Base-by-base conservation (phyloP, 2,888 invertebrate genomes). In the Poecilobothrus nobilitatus region DNA sequence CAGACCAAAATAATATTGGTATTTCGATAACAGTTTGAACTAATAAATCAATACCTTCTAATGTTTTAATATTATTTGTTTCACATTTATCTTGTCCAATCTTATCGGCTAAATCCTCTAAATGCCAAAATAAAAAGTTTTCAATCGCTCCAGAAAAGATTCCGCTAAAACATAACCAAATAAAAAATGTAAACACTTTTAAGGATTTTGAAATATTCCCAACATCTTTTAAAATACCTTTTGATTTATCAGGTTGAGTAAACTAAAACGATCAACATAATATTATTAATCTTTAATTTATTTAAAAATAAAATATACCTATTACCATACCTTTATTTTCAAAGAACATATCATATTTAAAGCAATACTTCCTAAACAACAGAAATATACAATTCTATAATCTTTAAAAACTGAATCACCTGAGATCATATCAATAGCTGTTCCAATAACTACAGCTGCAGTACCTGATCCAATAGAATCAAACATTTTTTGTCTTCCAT, bases 401-500 rank as follows among this genome's bases (percentile, higher is more conserved):
- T 92, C 85, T 78, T 91, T 91, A 69, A 68, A 64, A 15, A 84
- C 80, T 53, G 81, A 75, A 4, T 86, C 87, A 27, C 83, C 81
- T 71, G 90, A 91, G 70, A 88, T 84, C 15, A 83, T 73, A 76
- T 92, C 92, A 33, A 92, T 88, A 1, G 92, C 81, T n/a, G 86
- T 83, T 12, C 92, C 92, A 4, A 89, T 84, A 18, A 90, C 76
- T 20, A 91, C 82, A 0, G 90, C 88, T 74, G 91, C 86, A 69
- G 88, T 80, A 12, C 92, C 92, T 87, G 90, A 91, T 0, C 92
- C 94, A 9, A 94, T 83, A 0, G 93, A 89, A 0, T 94, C 93
- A 89, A 90, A 94, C 70, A 92, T 83, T 68, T 92, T 84, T 79
- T 94, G 94, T 73, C 88, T 86, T 0, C 94, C 94, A 78, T 91